A percentile compares a stretch with the other conserved stretches of the same genome.
phyloP scores from a whole-genome alignment of 2,888 invertebrate species.

The Tuta absoluta region DNA sequence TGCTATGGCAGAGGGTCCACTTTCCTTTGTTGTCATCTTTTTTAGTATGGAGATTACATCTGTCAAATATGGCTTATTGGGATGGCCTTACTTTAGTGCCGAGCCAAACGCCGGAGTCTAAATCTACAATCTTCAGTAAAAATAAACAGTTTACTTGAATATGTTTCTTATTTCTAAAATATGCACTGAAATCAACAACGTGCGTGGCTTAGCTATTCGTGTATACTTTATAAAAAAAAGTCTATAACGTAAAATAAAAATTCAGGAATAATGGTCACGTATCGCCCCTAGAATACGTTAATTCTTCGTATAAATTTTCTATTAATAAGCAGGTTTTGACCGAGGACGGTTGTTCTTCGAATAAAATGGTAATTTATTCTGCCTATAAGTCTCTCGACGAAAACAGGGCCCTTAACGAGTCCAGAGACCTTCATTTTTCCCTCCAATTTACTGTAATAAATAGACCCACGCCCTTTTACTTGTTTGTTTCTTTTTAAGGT shows the following conservation, averaged over 20 bases:
- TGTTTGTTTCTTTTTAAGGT: conserved; percentile 40
- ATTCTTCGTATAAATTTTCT: conserved; percentile 58
- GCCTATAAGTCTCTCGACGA: conserved; percentile 54
- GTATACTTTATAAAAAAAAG: no score
- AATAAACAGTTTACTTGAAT: no score
- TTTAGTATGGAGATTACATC: no score
- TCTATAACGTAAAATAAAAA: background rate
- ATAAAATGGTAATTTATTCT: conserved; percentile 67
- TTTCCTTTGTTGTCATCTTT: no score
- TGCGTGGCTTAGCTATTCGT: no score
- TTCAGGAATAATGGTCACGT: conserved; percentile 19
- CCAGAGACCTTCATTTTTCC: conserved; percentile 59
- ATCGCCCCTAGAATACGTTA: conserved; percentile 35
- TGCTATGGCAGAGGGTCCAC: no score
- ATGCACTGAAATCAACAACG: no score
- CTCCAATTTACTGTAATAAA: conserved; percentile 61
- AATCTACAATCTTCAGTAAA: no score
- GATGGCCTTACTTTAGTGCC: no score
- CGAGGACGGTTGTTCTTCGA: conserved; percentile 42
- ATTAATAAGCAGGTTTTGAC: conserved; percentile 54
- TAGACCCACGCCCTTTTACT: conserved; percentile 40
- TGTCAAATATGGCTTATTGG: no score
- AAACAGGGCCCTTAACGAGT: conserved; percentile 57
- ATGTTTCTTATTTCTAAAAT: no score
- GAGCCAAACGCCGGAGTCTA: no score